Base-by-base conservation (phyloP, 2,888 invertebrate genomes). In the Campoplex nolae region DNA sequence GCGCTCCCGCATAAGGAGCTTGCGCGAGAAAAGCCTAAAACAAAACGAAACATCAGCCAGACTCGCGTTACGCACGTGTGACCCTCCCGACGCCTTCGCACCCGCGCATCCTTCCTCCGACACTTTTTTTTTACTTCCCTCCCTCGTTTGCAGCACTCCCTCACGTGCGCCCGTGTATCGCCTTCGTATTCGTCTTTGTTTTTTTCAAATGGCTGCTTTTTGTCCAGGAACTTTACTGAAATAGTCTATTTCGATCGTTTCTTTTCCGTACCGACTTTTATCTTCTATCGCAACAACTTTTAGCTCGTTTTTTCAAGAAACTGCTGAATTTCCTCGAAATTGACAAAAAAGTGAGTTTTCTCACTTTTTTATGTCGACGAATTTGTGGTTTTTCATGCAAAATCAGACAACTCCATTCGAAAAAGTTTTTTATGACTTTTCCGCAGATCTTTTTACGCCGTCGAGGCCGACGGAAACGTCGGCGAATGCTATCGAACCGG, bases 21-120 rank as follows among this genome's bases (percentile, higher is more conserved):
- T 85, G 23, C 23, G 82, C 73, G 51, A 51, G 85, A 78, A 85
- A 78, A 18, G 54, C n/a, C 28, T 38, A 7, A 70, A 58, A 70
- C 38, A 67, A 67, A 67, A 67, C 38, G 32, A 67, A 93, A 93
- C 58, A 0, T 28, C 13, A 4, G 28, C 28, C 4, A 58, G 58
- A 58, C 58, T 42, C 58, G 58, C 58, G 58, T 58, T 58, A 58
- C 58, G 58, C 58, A 58, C 58, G 58, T 58, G 58, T 58, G 58
- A 58, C 58, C 11, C 28, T 58, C 56, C 56, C 56, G 56, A 58
- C 58, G 58, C 58, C 58, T 28, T 11, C 23, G 23, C 56, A 23
- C 56, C 28, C 28, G 13, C 58, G 58, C 58, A 58, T 58, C 58
- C 58, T 58, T 58, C 28, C 28, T 0, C 3, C 56, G 9, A 7